phyloP scores from a whole-genome alignment of 2,113 vertebrate species.

The Zosterops pallidus region DNA sequence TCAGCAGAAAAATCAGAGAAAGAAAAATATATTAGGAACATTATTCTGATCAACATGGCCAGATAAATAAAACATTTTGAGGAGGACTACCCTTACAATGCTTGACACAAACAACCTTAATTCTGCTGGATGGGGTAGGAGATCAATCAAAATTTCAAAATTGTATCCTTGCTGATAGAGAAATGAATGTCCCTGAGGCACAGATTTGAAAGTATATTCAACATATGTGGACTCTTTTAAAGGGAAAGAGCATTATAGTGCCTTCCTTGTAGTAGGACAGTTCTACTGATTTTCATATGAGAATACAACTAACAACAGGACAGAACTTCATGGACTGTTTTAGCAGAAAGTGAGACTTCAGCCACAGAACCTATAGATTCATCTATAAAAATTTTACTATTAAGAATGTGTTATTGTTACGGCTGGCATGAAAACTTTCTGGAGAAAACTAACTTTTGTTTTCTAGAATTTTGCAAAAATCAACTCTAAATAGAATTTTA shows the following conservation, averaged over 20 bases:
- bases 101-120: not conserved
- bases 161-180: not conserved
- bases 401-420: not conserved
- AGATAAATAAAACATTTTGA: not conserved
- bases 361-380: not conserved
- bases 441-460: not conserved
- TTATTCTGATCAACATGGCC: not conserved
- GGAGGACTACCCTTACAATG: not conserved
- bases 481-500: not conserved
- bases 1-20: not conserved
- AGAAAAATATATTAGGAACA: not conserved
- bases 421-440: not conserved
- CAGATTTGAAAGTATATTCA: not conserved
- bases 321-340: not conserved
- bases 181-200: not conserved
- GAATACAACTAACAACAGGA: not conserved
- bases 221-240: not conserved
- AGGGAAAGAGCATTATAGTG: not conserved
- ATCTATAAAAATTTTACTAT: not conserved
- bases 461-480: not conserved
- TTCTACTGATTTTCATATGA: not conserved
- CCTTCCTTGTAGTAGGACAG: not conserved
- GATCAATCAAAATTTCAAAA: not conserved
- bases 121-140: not conserved
- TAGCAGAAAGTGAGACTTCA: not conserved